A percentile compares a stretch with the other conserved stretches of the same genome.
phyloP scores from a whole-genome alignment of 2,888 invertebrate genomes.

The Gerosis bhagava region DNA sequence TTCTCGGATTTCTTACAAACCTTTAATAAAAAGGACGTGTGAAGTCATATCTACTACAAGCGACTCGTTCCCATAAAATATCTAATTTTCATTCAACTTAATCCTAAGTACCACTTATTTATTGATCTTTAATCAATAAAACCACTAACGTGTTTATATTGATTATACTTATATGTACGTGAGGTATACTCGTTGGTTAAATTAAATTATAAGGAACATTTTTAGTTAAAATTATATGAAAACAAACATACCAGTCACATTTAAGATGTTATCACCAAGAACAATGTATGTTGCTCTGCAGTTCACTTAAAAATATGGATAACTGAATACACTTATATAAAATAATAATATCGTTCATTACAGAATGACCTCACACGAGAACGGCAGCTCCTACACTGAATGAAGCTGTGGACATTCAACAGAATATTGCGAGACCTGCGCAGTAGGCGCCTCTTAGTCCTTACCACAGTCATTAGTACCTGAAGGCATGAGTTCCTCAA shows the following conservation, averaged over 20 bases:
- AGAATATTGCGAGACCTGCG: constrained; percentile 21
- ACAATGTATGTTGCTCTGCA: too few relatives aligned
- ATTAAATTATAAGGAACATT: constrained; percentile 14
- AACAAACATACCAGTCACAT: constrained; percentile 12
- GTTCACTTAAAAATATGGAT: constrained; percentile 7
- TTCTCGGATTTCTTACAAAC: too few relatives aligned
- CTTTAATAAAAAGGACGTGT: too few relatives aligned
- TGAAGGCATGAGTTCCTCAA: too few relatives aligned
- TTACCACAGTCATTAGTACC: too few relatives aligned
- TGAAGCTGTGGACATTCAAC: constrained; percentile 25
- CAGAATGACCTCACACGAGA: constrained; percentile 9
- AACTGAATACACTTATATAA: constrained; percentile 5
- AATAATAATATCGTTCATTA: neutral
- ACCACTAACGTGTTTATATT: constrained; percentile 28
- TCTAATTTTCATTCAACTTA: too few relatives aligned
- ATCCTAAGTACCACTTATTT: constrained; percentile 11
- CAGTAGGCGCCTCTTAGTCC: constrained; percentile 15
- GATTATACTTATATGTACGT: constrained; percentile 16
- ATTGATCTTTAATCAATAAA: constrained; percentile 28
- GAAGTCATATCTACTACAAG: too few relatives aligned
- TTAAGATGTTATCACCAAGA: neutral
- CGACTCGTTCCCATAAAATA: too few relatives aligned
- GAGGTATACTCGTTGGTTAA: too few relatives aligned
- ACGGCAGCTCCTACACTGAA: constrained; percentile 20
- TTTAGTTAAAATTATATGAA: neutral